A percentile compares a stretch with the other conserved stretches of the same genome.
Conservation (phyloP, 2,113 vertebrate genomes). For the Pachycephala philippinensis region DNA sequence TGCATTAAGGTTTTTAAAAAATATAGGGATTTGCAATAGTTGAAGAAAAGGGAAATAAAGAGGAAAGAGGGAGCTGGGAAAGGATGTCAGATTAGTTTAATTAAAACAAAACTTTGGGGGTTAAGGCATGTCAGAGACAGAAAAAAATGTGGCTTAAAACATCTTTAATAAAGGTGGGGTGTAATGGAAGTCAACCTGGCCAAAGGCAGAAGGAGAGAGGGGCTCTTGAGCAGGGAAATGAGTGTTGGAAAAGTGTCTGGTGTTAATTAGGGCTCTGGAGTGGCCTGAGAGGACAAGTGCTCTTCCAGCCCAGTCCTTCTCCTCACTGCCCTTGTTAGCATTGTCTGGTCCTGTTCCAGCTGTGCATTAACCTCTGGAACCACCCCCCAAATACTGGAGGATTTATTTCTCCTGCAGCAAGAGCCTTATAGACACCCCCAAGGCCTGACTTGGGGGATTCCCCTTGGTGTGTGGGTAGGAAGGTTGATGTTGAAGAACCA, state of each 20-base stretch:
- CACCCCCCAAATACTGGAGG: too few relatives aligned
- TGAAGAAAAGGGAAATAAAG: neutral
- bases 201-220: neutral
- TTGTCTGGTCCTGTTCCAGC: neutral
- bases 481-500: neutral
- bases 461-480: neutral
- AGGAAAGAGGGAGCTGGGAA: neutral
- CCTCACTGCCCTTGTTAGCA: neutral
- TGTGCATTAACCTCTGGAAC: neutral
- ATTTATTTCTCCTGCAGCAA: neutral
- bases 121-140: neutral
- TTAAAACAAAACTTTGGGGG: neutral
- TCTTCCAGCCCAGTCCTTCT: neutral
- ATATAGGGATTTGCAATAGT: neutral
- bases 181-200: neutral
- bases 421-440: too few relatives aligned
- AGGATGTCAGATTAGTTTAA: neutral
- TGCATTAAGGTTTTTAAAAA: neutral
- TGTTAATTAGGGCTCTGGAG: neutral
- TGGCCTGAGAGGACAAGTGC: neutral
- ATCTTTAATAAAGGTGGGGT: neutral
- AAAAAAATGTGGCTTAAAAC: neutral
- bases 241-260: fast-evolving
- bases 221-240: neutral
- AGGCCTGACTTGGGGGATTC: fast-evolving